These are phyloP conservation scores for Pipa parva DNA, from an alignment of 2,113 vertebrate genomes.

Conservation along the genomic window DNA sequence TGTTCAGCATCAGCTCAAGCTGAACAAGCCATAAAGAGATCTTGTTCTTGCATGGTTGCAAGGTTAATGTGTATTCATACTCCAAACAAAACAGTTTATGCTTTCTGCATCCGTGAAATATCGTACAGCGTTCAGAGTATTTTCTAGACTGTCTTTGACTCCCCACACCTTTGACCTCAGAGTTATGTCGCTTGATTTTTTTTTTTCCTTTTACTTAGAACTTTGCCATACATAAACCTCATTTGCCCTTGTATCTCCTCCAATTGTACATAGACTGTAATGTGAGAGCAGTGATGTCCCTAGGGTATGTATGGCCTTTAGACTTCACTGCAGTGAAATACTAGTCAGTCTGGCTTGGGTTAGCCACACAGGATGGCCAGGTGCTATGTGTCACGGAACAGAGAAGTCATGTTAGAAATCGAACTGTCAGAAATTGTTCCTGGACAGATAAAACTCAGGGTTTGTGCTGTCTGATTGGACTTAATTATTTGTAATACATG, in stretches of 20 bases:
- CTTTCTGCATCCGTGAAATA: slow-evolving; percentile 1
- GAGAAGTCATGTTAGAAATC: not conserved
- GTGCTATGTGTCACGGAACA: not conserved
- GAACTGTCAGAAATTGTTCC: not conserved
- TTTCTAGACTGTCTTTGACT: slow-evolving; percentile 5
- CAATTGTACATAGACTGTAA: slow-evolving; percentile 15
- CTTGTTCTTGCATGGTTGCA: too few relatives aligned
- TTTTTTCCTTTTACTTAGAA: not conserved
- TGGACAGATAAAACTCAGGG: too few relatives aligned
- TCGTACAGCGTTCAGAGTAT: not conserved
- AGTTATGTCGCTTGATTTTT: slow-evolving; percentile 2
- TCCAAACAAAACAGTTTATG: slow-evolving; percentile 32
- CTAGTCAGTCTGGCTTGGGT: not conserved
- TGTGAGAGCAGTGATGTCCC: not conserved
- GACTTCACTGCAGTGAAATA: not conserved
- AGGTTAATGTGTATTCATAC: slow-evolving; percentile 17
- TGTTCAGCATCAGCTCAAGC: too few relatives aligned
- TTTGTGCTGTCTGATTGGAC: too few relatives aligned
- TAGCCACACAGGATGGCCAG: not conserved
- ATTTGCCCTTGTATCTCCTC: slow-evolving; percentile 9
- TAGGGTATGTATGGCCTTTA: not conserved
- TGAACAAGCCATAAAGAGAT: too few relatives aligned
- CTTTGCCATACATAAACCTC: not conserved
- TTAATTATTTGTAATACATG: too few relatives aligned
- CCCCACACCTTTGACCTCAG: slow-evolving; percentile 12